Base-by-base conservation (phyloP, 2,888 invertebrate species). In the Eulithis testata region DNA sequence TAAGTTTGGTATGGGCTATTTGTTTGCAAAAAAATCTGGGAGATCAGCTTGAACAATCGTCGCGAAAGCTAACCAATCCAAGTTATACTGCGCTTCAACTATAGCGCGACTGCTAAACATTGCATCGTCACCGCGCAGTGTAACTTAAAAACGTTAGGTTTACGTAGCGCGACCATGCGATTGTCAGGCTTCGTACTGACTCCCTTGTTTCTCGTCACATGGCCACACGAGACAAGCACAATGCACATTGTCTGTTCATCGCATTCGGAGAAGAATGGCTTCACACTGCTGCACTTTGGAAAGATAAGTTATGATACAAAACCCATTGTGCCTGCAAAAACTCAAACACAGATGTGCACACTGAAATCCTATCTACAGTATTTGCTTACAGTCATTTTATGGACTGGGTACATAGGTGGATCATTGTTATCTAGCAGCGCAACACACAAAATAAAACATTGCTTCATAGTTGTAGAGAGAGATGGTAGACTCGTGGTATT, bases 231-330 rank as follows among this genome's bases (percentile, higher is more conserved):
- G 76, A 77, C 73, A 81, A 76, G 78, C 81, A 91, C 90, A 91
- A 91, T 91, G 86, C 80, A 84, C 85, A 91, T 89, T 92, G 91
- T 85, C 74, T 85, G 78, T 79, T 78, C 75, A 75, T 77, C 76
- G 78, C 76, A 77, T 86, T 81, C 83, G 83, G 74, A 82, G 78
- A 85, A 88, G 83, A 88, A 89, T 86, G 83, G 81, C 76, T 78
- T 74, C 79, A 79, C 76, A 80, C 82, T 72, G 43, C 36, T 37
- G 21, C 31, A 44, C 50, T 12, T 31, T 51, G 69, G 68, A 70
- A 69, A 76, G 74, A 78, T 78, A 77, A 74, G 77, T 77, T 79
- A 80, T 83, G 83, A 86, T 83, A 86, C 83, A 78, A 79, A 66
- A 77, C 68, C 76, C 81, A 85, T 88, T 88, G 86, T 89, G 75